These are phyloP conservation scores for Phenacoccus solenopsis DNA, from an alignment of 1,140 invertebrate species.

Conservation along the genomic window DNA sequence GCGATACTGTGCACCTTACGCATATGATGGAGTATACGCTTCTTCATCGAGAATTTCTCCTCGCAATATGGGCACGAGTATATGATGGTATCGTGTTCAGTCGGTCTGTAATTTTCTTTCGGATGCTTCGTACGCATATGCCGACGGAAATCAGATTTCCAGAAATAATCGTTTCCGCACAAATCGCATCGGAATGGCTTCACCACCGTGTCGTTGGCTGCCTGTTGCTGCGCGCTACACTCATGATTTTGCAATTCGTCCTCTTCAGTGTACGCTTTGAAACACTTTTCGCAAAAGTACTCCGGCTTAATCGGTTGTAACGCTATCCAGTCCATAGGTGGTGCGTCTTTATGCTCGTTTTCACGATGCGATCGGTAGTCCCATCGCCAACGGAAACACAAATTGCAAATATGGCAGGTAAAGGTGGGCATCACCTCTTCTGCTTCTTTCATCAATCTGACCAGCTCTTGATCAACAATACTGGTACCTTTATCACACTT, in stretches of 20 bases:
- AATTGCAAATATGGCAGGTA: neutral
- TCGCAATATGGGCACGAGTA: constrained; percentile 8
- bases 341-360: neutral
- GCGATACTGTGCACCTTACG: neutral
- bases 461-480: neutral
- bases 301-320: neutral
- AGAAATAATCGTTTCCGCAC: neutral
- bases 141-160: neutral
- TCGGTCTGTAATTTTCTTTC: constrained; percentile 1
- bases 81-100: constrained; percentile 3
- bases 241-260: neutral
- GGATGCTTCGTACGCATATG: constrained; percentile 8
- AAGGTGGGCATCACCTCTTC: neutral
- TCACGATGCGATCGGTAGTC: neutral
- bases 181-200: neutral
- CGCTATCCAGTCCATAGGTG: neutral
- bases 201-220: neutral
- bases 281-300: neutral
- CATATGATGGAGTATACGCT: neutral
- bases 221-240: neutral
- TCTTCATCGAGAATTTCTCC: constrained; percentile 9
- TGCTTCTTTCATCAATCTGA: neutral
- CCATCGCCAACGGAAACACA: neutral
- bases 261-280: neutral
- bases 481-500: neutral